Evolutionary conservation across 2,888 invertebrate species (phyloP).

Genomic region (Nymphalis c-album): DNA sequence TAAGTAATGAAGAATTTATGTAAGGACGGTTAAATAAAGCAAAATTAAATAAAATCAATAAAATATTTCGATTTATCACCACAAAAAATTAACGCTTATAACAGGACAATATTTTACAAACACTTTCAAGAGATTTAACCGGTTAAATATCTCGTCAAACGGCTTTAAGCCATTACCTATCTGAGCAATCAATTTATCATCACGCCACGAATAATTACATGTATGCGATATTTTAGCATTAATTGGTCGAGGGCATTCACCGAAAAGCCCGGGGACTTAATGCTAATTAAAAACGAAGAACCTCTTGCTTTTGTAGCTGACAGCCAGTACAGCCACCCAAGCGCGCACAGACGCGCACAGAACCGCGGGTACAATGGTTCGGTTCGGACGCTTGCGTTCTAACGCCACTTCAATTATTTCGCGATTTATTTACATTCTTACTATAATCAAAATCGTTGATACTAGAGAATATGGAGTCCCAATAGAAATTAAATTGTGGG

Average conservation of each 20-base stretch:
- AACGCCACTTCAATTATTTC: conserved; percentile 42
- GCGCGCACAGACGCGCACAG: conserved; percentile 52
- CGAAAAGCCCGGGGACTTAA: conserved; percentile 62
- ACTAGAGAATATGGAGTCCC: conserved; percentile 63
- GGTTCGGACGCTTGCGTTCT: conserved; percentile 57
- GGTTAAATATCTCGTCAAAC: conserved; percentile 18
- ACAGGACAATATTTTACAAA: neutral
- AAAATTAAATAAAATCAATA: neutral
- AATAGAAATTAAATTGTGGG: conserved; percentile 74
- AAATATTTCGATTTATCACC: neutral
- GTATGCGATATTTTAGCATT: conserved; percentile 33
- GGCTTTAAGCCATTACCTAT: neutral
- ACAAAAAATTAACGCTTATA: neutral
- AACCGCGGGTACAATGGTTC: conserved; percentile 67
- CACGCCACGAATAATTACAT: conserved; percentile 25
- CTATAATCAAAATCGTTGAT: conserved; percentile 41
- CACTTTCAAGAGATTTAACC: neutral
- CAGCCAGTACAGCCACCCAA: conserved; percentile 48
- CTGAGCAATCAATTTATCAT: conserved; percentile 9
- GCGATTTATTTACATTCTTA: conserved; percentile 46
- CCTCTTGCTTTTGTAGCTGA: conserved; percentile 48
- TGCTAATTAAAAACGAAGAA: conserved; percentile 69
- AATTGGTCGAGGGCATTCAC: conserved; percentile 71
- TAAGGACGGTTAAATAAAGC: no score
- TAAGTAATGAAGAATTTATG: no score